Evolutionary conservation across 1,140 invertebrate species (phyloP).

Genomic region (Glossosoma conforme): DNA sequence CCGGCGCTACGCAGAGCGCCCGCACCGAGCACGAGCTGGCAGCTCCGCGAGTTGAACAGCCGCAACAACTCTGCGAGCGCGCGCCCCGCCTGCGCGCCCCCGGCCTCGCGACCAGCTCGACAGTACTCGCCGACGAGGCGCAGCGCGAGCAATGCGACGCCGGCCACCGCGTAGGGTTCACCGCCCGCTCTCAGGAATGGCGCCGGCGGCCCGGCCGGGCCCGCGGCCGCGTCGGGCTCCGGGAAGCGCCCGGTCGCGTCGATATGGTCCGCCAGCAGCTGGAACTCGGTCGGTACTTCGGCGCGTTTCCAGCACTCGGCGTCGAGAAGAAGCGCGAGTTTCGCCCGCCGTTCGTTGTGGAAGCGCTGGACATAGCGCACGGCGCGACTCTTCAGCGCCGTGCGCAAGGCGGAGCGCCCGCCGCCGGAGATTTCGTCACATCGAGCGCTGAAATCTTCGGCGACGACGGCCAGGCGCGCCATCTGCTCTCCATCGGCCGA

Average conservation of each 20-base stretch:
- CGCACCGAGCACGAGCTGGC: conserved; percentile 91
- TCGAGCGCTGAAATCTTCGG: conserved; percentile 72
- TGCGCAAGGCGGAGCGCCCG: conserved; percentile 71
- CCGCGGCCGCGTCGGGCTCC: conserved; percentile 22
- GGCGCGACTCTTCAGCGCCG: conserved; percentile 82
- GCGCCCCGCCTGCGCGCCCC: conserved; percentile 64
- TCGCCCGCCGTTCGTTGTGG: conserved; percentile 82
- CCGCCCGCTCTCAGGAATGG: not conserved
- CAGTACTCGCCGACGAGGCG: conserved; percentile 87
- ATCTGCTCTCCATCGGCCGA: conserved; percentile 68
- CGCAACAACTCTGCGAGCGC: conserved; percentile 83
- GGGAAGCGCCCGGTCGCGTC: conserved; percentile 51
- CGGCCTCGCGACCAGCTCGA: conserved; percentile 65
- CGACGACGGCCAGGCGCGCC: conserved; percentile 67
- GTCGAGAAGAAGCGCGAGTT: conserved; percentile 79
- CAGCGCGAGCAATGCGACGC: not conserved
- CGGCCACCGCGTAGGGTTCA: not conserved
- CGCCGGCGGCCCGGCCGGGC: not conserved
- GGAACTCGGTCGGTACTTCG: conserved; percentile 85
- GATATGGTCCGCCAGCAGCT: conserved; percentile 75
- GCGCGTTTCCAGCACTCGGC: conserved; percentile 90
- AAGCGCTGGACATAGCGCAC: conserved; percentile 88
- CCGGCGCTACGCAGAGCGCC: conserved; percentile 92
- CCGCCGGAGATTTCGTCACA: conserved; percentile 76
- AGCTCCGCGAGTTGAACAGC: conserved; percentile 89